Conservation (phyloP, 2,888 invertebrate genomes). For the Idaea aversata region DNA sequence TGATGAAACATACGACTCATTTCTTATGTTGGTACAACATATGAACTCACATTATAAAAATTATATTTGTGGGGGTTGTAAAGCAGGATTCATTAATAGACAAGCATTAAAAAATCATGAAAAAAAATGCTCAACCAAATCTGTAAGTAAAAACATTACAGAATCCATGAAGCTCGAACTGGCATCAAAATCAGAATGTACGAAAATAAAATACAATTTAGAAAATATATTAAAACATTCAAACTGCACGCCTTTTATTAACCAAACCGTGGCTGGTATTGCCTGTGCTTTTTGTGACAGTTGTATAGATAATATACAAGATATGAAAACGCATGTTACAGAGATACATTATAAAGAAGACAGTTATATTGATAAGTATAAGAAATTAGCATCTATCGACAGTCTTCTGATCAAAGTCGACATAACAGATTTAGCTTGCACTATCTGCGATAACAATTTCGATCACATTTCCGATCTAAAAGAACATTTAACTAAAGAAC, state of each 20-base stretch:
- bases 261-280: conserved; percentile 54
- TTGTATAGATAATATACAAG: conserved; percentile 9
- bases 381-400: conserved; percentile 7
- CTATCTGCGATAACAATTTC: conserved; percentile 37
- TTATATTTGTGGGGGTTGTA: neutral
- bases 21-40: neutral
- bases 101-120: neutral
- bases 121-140: neutral
- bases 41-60: neutral
- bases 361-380: conserved; percentile 19
- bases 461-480: conserved; percentile 34
- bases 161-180: neutral
- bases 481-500: conserved; percentile 38
- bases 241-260: conserved; percentile 62
- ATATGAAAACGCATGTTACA: conserved; percentile 49
- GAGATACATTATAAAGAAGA: conserved; percentile 19
- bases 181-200: conserved; percentile 35
- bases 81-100: neutral
- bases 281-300: conserved; percentile 56
- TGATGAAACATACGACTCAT: neutral
- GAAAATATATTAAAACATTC: conserved; percentile 57
- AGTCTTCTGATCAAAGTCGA: conserved; percentile 50
- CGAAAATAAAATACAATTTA: conserved; percentile 50
- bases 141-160: neutral
- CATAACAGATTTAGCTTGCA: conserved; percentile 51